Evolutionary conservation across 2,888 invertebrate species (phyloP).

Genomic region (Dorcus hopei): DNA sequence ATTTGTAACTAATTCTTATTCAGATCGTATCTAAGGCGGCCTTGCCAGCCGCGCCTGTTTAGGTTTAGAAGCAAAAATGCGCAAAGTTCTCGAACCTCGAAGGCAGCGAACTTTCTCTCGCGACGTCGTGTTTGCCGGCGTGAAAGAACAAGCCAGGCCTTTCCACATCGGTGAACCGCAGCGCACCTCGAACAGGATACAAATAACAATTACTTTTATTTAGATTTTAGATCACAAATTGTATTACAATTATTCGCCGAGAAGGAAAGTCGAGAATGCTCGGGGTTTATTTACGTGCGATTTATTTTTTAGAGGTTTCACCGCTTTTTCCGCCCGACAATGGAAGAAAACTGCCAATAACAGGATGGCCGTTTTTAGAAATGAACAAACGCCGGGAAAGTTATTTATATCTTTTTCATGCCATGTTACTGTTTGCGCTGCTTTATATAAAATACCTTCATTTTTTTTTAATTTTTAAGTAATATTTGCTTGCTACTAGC

Average conservation of each 20-base stretch:
- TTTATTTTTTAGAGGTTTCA: no score
- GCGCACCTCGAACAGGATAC: conserved; percentile 13
- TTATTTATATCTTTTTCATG: no score
- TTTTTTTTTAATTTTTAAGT: no score
- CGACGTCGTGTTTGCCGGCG: neutral
- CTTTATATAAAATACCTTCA: no score
- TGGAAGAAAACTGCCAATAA: no score
- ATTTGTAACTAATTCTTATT: conserved; percentile 26
- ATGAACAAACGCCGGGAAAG: no score
- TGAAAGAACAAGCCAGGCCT: neutral
- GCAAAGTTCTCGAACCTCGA: conserved; percentile 15
- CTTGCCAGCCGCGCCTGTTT: conserved; percentile 24
- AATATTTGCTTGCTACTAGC: no score
- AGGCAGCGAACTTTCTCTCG: conserved; percentile 14
- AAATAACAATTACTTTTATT: conserved; percentile 17
- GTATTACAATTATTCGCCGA: conserved; percentile 7
- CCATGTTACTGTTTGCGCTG: no score
- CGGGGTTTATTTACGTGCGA: neutral
- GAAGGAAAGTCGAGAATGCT: conserved; percentile 11
- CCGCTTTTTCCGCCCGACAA: no score
- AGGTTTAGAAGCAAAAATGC: conserved; percentile 20
- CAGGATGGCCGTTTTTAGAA: no score
- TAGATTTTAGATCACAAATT: conserved; percentile 17
- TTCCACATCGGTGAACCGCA: conserved; percentile 2
- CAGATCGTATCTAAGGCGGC: conserved; percentile 23